Evolutionary conservation across 1,140 invertebrate species (phyloP).

Genomic region (Archegozetes longisetosus): DNA sequence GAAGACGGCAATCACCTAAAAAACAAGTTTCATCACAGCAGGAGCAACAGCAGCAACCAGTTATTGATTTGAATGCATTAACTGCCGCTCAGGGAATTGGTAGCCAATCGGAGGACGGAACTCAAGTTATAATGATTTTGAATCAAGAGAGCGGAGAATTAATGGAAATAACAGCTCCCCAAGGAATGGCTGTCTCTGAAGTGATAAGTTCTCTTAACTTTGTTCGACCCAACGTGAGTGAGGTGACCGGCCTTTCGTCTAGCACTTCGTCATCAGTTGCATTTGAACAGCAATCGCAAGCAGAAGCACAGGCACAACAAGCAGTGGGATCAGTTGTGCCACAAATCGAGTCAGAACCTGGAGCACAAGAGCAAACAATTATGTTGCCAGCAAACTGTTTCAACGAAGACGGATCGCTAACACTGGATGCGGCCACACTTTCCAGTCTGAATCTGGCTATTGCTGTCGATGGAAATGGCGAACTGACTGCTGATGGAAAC

Average conservation of each 20-base stretch:
- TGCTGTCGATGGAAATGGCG: background rate
- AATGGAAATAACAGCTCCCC: constrained; percentile 13
- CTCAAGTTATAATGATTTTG: constrained; percentile 15
- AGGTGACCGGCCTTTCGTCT: background rate
- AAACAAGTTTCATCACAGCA: background rate
- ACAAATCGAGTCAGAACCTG: background rate
- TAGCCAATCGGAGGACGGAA: background rate
- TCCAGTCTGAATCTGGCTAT: background rate
- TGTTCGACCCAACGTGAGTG: background rate
- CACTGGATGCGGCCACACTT: background rate
- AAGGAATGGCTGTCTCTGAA: constrained; percentile 16
- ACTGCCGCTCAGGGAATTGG: background rate
- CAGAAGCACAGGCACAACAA: background rate
- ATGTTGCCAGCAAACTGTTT: constrained; percentile 1
- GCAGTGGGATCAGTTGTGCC: background rate
- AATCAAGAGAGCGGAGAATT: constrained; percentile 15
- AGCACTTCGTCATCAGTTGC: background rate
- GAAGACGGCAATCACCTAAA: constrained; percentile 1
- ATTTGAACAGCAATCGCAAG: background rate
- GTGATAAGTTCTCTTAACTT: constrained; percentile 12
- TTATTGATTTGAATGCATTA: background rate
- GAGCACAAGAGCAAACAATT: background rate
- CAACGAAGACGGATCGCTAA: constrained; percentile 10
- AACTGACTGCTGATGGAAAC: background rate
- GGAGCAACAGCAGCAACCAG: background rate